Evolutionary conservation across 2,888 invertebrate species (phyloP), one percentile per base, ranked within the genome.

Genomic region (Synergus japonicus): DNA sequence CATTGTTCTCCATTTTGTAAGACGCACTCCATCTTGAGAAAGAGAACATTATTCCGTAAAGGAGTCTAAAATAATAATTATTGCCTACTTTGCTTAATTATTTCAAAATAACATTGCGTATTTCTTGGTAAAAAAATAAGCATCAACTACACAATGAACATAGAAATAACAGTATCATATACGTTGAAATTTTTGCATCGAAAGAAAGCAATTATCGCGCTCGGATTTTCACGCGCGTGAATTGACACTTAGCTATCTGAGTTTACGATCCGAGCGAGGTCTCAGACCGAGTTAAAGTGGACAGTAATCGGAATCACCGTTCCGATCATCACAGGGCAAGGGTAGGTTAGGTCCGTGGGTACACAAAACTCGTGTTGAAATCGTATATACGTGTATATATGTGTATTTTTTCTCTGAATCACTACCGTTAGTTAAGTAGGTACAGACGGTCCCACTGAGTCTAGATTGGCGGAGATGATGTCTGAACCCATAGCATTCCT

Each of bases 251-350:
- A 10, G 10, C 22, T 60, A 60, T 60, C 60, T 60, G 22, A 22
- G 60, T 60, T 60, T 60, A 60, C 60, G 60, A 60, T 60, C 60
- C 22, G 60, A 60, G 60, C 60, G 60, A 22, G 18, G 60, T 22
- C 60, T 10, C 60, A 22, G 60, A 22, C 22, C 22, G 12, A 60
- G 60, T 22, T 60, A 60, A 60, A 22, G 60, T 60, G 22, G 60
- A 60, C 60, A 60, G 60, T 60, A 60, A 60, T 60, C 60, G 22
- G 60, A 60, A 60, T 60, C 60, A 22, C 60, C 22, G 22, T 60
- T 22, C 60, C 22, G 60, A 60, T 60, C 60, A 60, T 60, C 60
- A 60, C 12, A 58, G 58, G 22, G 10, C 22, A 60, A 22, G 60
- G 60, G 60, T 60, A 60, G 22, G 60, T 18, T 22, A 60, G 60